These are phyloP conservation scores for Rutpela maculata DNA, from an alignment of 2,888 invertebrate genomes.

Conservation along the genomic window DNA sequence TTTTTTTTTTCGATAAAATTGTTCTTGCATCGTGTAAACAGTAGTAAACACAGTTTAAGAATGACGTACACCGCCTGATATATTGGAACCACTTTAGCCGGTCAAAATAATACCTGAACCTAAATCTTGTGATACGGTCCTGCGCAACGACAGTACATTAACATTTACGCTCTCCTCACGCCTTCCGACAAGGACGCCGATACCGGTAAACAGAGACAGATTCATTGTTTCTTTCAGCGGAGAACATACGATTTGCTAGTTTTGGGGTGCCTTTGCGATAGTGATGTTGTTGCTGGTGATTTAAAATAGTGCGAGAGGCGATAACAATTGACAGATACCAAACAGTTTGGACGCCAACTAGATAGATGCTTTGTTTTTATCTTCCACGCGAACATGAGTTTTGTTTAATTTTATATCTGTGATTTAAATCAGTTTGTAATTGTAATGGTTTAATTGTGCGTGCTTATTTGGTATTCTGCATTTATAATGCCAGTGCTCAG, in stretches of 20 bases:
- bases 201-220: constrained; percentile 48
- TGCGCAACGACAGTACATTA: constrained; percentile 43
- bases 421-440: background rate
- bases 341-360: background rate
- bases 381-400: constrained; percentile 11
- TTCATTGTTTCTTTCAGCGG: constrained; percentile 38
- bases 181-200: constrained; percentile 37
- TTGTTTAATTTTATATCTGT: background rate
- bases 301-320: background rate
- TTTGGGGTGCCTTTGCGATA: constrained; percentile 23
- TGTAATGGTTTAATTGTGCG: constrained; percentile 22
- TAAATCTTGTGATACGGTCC: constrained; percentile 34
- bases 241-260: constrained; percentile 12
- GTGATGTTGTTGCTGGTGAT: constrained; percentile 11
- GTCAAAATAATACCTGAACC: background rate
- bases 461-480: background rate
- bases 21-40: too few species aligned
- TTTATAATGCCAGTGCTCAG: constrained; percentile 49
- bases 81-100: too few species aligned
- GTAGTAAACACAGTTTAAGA: too few species aligned
- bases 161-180: constrained; percentile 38
- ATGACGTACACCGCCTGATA: too few species aligned
- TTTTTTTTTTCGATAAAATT: too few species aligned
- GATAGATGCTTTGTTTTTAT: constrained; percentile 12
- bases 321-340: constrained; percentile 19